Base-by-base conservation (phyloP, 2,113 vertebrate species). In the Andinoacara biseriatus region DNA sequence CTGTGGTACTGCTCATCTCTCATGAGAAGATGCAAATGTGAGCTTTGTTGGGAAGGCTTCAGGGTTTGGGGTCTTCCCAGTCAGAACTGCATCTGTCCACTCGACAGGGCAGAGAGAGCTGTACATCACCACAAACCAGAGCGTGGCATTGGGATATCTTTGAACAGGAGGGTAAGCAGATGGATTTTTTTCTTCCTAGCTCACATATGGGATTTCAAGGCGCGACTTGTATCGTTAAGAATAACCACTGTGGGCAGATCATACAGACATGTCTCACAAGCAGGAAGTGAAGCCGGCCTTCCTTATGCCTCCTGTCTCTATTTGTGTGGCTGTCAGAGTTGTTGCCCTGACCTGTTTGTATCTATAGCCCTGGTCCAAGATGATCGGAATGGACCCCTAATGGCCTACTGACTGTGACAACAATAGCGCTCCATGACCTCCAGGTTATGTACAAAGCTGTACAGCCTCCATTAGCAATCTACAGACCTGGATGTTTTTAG, bases 311-410 rank as follows among this genome's bases (percentile, higher is more conserved):
- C 84, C 72, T 76, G 46, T 86, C 82, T 93, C 87, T 92, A 89
- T 95, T 93, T 93, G 86, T 82, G 80, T 78, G 38, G 8, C 33
- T 81, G 82, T 58, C 91, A 90, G 90, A 92, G 80, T 83, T 29
- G 40, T 69, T 60, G 67, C 82, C 87, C 76, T 90, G 93, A 94
- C 93, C 90, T 83, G 67, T 58, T 83, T 86, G 86, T 95, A 95
- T 95, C 90, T 95, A 93, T 95, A 94, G 91, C 75, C 10, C 72
- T 72, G 74, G 89, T 90, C 84, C 80, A 89, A 87, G 84, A 90
- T 77, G 75, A 80, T 72, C 80, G 88, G 89, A 93, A 91, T 87
- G 76, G 86, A 86, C 77, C 83, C 86, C 84, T 86, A 18, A 69
- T 6, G 52, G 59, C 80, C 86, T 8, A 72, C 85, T 82, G 90